Conservation (phyloP, 2,797 vertebrate genomes). For the Tenualosa ilisha region DNA sequence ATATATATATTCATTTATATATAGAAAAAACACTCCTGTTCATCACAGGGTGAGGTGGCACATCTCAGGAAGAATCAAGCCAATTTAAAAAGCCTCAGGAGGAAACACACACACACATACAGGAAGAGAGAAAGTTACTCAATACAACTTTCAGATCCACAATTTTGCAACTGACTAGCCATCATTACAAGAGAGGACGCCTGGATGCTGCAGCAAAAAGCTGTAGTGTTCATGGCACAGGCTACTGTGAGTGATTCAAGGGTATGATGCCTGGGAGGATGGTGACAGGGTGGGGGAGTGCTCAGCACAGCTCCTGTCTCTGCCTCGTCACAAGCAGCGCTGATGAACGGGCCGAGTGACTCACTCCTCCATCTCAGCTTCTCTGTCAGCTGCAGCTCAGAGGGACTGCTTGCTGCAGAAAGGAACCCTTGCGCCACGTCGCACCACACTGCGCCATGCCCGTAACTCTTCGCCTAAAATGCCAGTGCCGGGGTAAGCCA, state of each 20-base stretch:
- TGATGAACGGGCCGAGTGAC: conserved; percentile 37
- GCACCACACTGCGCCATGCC: too few species aligned
- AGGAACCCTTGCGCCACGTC: neutral
- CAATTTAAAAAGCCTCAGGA: neutral
- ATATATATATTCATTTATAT: too few species aligned
- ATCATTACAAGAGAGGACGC: neutral
- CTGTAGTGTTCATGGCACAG: neutral
- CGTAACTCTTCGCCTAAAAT: too few species aligned
- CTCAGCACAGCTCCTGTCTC: neutral
- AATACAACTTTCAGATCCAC: neutral
- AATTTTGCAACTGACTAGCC: neutral
- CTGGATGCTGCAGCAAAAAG: neutral
- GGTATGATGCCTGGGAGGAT: neutral
- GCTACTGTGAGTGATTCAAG: neutral
- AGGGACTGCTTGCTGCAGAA: conserved; percentile 13
- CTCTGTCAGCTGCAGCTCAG: neutral
- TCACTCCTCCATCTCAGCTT: conserved; percentile 37
- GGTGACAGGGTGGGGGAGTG: neutral
- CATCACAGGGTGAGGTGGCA: too few species aligned
- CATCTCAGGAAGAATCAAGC: too few species aligned
- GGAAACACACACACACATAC: conserved; percentile 35
- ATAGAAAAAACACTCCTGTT: too few species aligned
- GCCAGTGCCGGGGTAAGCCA: neutral
- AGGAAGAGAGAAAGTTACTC: neutral
- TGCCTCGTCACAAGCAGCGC: conserved; percentile 37